Base-by-base conservation (phyloP, 2,113 vertebrate genomes). In the Anolis carolinensis region DNA sequence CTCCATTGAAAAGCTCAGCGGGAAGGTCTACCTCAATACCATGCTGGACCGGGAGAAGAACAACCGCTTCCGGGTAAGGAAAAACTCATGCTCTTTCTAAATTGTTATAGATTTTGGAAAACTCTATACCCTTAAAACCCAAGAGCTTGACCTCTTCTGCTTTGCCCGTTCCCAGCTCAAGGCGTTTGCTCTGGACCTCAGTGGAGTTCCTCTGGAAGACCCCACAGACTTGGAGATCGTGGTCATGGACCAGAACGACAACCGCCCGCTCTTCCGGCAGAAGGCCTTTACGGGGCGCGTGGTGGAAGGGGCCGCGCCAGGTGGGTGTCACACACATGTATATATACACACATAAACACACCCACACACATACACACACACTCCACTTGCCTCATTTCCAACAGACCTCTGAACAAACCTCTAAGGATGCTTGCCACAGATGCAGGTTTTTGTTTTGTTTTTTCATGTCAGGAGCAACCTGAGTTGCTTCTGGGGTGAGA, bases 241-340 rank as follows among this genome's bases (percentile, higher is more conserved):
- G 7, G 98, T 99, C 44, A 94, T 99, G 94, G 98, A 99, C 89
- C 98, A 99, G 96, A 99, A 99, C 0, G 99, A 99, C 96, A 98
- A 99, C 96, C 96, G 98, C 80, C 99, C 99, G 0, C 92, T 92
- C 65, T 99, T 99, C 93, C 92, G 82, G 78, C 95, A 97, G 83
- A 95, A 95, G 0, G 89, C 94, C 2, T 99, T 99, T 88, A 88
- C 83, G 0, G 98, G 98, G 7, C 91, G 2, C 0, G 96, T 99
- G 83, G 76, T 96, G n/a, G 99, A 99, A 93, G 98, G 98, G 0
- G 97, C 98, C 0, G 91, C 94, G 71, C 98, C 99, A 96, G 98
- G 99, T 99, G 92, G 90, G 91, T 44, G 1, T 30, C n/a, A n/a
- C n/a, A n/a, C n/a, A n/a, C n/a, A n/a, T n/a, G n/a, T n/a, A n/a